Percentiles rank a stretch among this genome's conserved stretches.
Evolutionary conservation across 1,140 invertebrate species (phyloP).

Genomic region (Matsumurasca onukii): DNA sequence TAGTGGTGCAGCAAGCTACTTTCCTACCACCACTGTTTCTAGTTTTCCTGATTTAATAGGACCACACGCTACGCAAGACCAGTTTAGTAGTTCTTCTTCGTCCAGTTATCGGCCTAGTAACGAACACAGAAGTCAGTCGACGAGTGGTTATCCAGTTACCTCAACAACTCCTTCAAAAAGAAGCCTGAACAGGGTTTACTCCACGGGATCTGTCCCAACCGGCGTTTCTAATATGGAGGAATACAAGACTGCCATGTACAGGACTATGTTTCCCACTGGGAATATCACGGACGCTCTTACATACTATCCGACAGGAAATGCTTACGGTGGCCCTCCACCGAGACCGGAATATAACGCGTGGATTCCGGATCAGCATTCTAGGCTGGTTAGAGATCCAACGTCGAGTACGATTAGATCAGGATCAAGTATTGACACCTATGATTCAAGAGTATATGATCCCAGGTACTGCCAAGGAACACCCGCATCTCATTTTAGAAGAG

Average conservation of each 20-base stretch:
- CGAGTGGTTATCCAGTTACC: slow-evolving; percentile 29
- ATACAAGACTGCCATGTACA: slow-evolving; percentile 63
- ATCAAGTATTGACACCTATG: slow-evolving; percentile 1
- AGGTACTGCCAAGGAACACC: slow-evolving; percentile 23
- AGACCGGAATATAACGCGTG: slow-evolving; percentile 16
- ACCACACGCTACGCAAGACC: slow-evolving; percentile 53
- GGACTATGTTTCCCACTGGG: slow-evolving; percentile 66
- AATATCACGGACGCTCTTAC: slow-evolving; percentile 74
- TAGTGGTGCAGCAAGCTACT: slow-evolving; percentile 58
- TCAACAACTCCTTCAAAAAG: slow-evolving; percentile 28
- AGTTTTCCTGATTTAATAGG: slow-evolving; percentile 64
- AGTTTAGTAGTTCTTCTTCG: slow-evolving; percentile 22
- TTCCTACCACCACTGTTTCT: slow-evolving; percentile 55
- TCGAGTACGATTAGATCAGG: slow-evolving; percentile 30
- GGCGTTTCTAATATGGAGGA: slow-evolving; percentile 60
- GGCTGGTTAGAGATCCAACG: slow-evolving; percentile 24
- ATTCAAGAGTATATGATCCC: slow-evolving; percentile 28
- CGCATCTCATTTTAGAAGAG: slow-evolving; percentile 22
- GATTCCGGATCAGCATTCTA: slow-evolving; percentile 1
- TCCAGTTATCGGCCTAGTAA: slow-evolving; percentile 26
- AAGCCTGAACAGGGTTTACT: slow-evolving; percentile 48
- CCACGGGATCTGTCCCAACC: slow-evolving; percentile 39
- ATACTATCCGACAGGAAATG: slow-evolving; percentile 69
- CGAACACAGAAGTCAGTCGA: slow-evolving; percentile 35
- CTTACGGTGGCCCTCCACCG: slow-evolving; percentile 2